Base-by-base conservation (phyloP, 1,140 invertebrate species). In the Pseudomyrmex dendroicus region DNA sequence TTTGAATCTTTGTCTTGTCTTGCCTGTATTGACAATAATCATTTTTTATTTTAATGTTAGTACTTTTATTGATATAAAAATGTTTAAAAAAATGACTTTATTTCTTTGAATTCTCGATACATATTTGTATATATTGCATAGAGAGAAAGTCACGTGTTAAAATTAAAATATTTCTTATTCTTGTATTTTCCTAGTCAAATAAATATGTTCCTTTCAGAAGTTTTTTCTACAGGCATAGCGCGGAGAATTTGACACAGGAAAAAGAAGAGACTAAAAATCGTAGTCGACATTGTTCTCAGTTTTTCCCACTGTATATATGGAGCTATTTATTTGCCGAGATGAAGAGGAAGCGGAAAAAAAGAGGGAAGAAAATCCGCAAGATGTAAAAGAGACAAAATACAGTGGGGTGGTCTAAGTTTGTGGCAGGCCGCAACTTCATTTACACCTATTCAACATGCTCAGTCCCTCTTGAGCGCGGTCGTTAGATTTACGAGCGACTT, bases 351-450 rank as follows among this genome's bases (percentile, higher is more conserved):
- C 54, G 56, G 15, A 44, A 72, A 56, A 15, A 25, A 59, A 25
- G 35, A 35, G 35, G 46, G 66, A 48, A 35, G 48, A 20, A 70
- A 73, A 44, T 48, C 66, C 56, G 44, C 73, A 52, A 68, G 74
- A 54, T 84, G 83, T 78, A 83, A 76, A 73, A 83, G 67, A 85
- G 86, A 88, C 87, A 88, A 88, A 88, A 88, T 88, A 86, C 73
- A 68, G 35, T 83, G 68, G 70, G 86, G 89, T 92, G 91, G 89
- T 91, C 91, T 84, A 85, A 85, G 86, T 88, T 87, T 88, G 78
- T 82, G 86, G 85, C 88, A 84, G 86, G 91, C 91, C 90, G 91
- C 92, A 93, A 93, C 91, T 93, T 94, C 92, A 93, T 94, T 94
- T 94, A 92, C 92, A 94, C 93, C 92, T 94, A 93, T 94, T 93